Percentiles rank a stretch among this genome's conserved stretches.
phyloP scores from a whole-genome alignment of 2,888 invertebrate species.

The Pristionchus maxplancki region DNA sequence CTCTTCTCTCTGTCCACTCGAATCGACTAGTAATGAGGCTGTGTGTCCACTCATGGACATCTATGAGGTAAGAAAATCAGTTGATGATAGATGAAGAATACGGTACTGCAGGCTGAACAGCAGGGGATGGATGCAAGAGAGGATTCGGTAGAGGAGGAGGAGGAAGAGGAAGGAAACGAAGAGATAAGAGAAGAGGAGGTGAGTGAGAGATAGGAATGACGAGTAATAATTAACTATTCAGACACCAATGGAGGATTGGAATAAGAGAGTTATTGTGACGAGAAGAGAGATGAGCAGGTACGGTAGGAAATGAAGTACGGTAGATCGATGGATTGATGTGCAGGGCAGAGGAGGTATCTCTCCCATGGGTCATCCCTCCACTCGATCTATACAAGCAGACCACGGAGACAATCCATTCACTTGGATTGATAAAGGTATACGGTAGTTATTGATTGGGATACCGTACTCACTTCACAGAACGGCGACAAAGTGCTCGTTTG shows the following conservation, averaged over 20 bases:
- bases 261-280: constrained; percentile 75
- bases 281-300: constrained; percentile 77
- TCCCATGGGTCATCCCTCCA: constrained; percentile 86
- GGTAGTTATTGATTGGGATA: neutral
- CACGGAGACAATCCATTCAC: constrained; percentile 64
- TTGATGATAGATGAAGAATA: neutral
- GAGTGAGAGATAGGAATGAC: neutral
- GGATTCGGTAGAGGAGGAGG: constrained; percentile 38
- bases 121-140: constrained; percentile 54
- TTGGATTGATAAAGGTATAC: constrained; percentile 65
- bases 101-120: constrained; percentile 32
- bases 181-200: neutral
- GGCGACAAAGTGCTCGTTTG: constrained; percentile 90
- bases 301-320: neutral
- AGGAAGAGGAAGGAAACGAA: constrained; percentile 52
- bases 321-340: constrained; percentile 28
- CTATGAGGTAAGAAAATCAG: constrained; percentile 3
- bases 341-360: constrained; percentile 44
- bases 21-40: neutral
- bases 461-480: constrained; percentile 27
- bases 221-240: neutral
- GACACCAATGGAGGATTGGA: constrained; percentile 63
- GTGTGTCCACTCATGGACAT: constrained; percentile 44
- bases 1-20: neutral
- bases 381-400: constrained; percentile 87